Evolutionary conservation across 2,797 vertebrate species (phyloP), one percentile per base, ranked within the genome.

Genomic region (Xerus rutilus): DNA sequence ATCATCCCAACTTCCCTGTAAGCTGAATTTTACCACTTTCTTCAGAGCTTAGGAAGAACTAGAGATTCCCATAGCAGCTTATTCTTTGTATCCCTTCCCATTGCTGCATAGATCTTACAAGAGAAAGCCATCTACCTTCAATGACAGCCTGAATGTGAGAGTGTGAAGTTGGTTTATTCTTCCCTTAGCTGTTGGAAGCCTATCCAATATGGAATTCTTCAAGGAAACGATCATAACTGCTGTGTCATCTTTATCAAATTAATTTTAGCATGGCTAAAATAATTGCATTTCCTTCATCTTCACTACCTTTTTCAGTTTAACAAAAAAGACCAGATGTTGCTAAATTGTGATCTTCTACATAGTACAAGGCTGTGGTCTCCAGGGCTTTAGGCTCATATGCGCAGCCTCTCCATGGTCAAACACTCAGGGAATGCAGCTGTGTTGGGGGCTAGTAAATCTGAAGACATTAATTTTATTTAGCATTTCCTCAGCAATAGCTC

Each of bases 401-500:
- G 78, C 83, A 93, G 91, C 82, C 62, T 85, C 67, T 96, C 54
- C 79, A 64, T 45, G 52, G 95, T 79, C 70, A 86, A 73, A 74
- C 70, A 43, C 65, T 64, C 74, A 95, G 91, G 90, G 94, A 93
- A 89, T 96, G 54, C 1, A 69, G 73, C 89, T 96, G 86, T 87
- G 39, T 95, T 97, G 93, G 82, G 74, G 74, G 76, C 73, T 98
- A 94, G 93, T 94, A 97, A 96, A 96, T 97, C 94, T 91, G 95
- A 64, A 94, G 91, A 89, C 89, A 95, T 98, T 97, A 95, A 96
- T 98, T 98, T 98, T 97, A 93, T 97, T 98, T 97, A 97, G 67
- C 94, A 92, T 97, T 94, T 96, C 81, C 77, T 96, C 89, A 96
- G 95, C 76, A 96, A 87, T 59, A 94, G 94, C 54, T 98, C 82